Conservation (phyloP, 2,888 invertebrate genomes). For the Calliphora vomitoria region DNA sequence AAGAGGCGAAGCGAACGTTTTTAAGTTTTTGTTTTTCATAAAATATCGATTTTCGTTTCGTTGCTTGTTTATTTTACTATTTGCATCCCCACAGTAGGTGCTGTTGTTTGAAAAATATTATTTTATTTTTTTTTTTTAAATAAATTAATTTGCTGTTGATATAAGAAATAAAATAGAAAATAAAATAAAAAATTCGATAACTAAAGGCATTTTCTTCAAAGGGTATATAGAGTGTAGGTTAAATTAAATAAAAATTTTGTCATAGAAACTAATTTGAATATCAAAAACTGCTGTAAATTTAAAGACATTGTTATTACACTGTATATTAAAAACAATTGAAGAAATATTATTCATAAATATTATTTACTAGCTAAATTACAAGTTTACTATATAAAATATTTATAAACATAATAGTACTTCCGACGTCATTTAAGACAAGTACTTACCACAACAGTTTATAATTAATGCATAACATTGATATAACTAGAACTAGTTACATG, state of each 20-base stretch:
- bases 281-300: conserved; percentile 45
- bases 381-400: too few species aligned
- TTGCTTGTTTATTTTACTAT: conserved; percentile 74
- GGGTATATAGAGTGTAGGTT: neutral
- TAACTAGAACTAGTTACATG: too few species aligned
- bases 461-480: too few species aligned
- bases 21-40: conserved; percentile 72
- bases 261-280: neutral
- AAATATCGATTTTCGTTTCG: conserved; percentile 79
- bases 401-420: too few species aligned
- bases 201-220: neutral
- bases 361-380: too few species aligned
- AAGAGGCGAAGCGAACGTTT: conserved; percentile 76
- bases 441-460: too few species aligned
- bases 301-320: neutral
- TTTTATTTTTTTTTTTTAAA: conserved; percentile 34
- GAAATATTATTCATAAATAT: neutral
- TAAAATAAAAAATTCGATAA: neutral
- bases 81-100: conserved; percentile 81
- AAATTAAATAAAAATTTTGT: too few species aligned
- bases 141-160: conserved; percentile 36
- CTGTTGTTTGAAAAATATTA: conserved; percentile 73
- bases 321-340: neutral
- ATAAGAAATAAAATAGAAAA: conserved; percentile 64
- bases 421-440: too few species aligned